Conservation (phyloP, 2,888 invertebrate species). For the Hartigia nigra region DNA sequence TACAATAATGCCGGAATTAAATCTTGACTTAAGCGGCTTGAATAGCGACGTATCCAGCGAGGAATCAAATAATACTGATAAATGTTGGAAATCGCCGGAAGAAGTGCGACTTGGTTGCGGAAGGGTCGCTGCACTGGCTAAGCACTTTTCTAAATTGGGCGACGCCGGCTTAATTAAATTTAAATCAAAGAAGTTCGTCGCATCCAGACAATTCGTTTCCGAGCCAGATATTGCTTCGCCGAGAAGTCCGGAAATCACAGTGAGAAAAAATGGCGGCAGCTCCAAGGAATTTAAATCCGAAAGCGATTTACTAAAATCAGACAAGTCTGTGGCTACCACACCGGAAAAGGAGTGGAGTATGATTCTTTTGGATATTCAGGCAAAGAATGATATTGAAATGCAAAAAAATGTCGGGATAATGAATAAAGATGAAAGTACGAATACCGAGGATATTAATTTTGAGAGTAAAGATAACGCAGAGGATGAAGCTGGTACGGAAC, state of each 20-base stretch:
- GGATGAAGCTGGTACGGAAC: slow-evolving; percentile 9
- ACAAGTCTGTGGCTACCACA: slow-evolving; percentile 44
- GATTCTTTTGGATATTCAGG: slow-evolving; percentile 53
- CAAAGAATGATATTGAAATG: slow-evolving; percentile 35
- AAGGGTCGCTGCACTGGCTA: slow-evolving; percentile 77
- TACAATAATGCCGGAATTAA: slow-evolving; percentile 55
- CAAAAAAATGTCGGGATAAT: background rate
- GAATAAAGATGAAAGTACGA: slow-evolving; percentile 5
- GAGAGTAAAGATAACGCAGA: background rate
- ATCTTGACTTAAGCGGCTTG: slow-evolving; percentile 61
- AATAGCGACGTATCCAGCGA: slow-evolving; percentile 52
- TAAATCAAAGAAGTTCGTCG: slow-evolving; percentile 46
- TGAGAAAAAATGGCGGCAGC: slow-evolving; percentile 9
- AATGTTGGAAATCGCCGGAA: slow-evolving; percentile 78
- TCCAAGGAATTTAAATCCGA: slow-evolving; percentile 55
- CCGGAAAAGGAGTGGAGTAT: slow-evolving; percentile 53
- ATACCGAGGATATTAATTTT: background rate
- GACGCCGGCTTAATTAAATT: slow-evolving; percentile 61
- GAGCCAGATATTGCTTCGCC: slow-evolving; percentile 62
- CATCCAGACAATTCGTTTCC: slow-evolving; percentile 55
- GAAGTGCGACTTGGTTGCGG: slow-evolving; percentile 77
- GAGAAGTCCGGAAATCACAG: slow-evolving; percentile 28
- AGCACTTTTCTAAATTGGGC: slow-evolving; percentile 71
- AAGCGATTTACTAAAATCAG: slow-evolving; percentile 45
- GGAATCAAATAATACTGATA: slow-evolving; percentile 52